Percentiles rank a stretch among this genome's conserved stretches.
These are phyloP conservation scores for Lithophane socia DNA, from an alignment of 2,888 invertebrate genomes.

Conservation along the genomic window DNA sequence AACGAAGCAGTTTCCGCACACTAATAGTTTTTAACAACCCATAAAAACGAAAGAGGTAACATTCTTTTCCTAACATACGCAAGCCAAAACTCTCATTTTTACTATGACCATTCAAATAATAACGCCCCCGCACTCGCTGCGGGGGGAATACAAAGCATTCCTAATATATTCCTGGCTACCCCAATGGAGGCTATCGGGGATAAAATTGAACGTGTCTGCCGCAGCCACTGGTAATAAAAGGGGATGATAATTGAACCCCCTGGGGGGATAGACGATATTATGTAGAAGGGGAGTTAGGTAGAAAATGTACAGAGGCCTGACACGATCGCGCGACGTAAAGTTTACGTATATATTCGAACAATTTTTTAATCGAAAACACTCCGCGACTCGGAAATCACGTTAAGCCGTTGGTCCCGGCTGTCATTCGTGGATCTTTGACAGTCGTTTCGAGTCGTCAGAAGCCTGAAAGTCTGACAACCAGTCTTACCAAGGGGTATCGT, in stretches of 20 bases:
- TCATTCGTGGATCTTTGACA: no score
- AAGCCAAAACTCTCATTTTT: conserved; percentile 8
- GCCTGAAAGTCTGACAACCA: no score
- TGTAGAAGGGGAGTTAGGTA: conserved; percentile 42
- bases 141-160: conserved; percentile 45
- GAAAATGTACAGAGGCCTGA: no score
- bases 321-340: no score
- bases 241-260: conserved; percentile 66
- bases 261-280: conserved; percentile 21
- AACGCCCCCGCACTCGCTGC: neutral
- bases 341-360: no score
- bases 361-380: no score
- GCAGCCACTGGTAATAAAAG: conserved; percentile 63
- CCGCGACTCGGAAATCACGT: no score
- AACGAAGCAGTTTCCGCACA: no score
- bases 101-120: conserved; percentile 25
- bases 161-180: conserved; percentile 59
- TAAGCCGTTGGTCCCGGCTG: no score
- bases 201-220: conserved; percentile 69
- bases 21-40: neutral
- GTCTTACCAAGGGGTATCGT: no score
- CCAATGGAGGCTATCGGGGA: conserved; percentile 38
- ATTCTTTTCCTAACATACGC: neutral
- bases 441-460: no score
- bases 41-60: neutral